Evolutionary conservation across 2,888 invertebrate species (phyloP), one percentile per base, ranked within the genome.

Genomic region (Autographa pulchrina): DNA sequence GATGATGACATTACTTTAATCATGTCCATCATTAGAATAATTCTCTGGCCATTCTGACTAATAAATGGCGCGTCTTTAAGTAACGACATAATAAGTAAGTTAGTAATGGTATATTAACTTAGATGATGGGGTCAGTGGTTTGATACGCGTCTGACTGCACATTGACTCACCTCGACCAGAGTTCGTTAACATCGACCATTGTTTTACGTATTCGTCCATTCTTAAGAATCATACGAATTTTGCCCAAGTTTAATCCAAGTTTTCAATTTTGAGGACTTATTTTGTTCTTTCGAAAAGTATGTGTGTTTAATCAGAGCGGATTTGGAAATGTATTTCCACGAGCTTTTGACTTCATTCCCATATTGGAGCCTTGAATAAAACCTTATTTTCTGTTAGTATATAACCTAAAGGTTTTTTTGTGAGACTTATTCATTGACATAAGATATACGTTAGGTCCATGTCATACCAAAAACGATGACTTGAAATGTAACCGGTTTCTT

Each of bases 101-200:
- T 20, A 20, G 31, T 18, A 14, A 16, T 38, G 56, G 58, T n/a
- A 61, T 31, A 64, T 64, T 38, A 41, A 69, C 54, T 9, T 35
- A 5, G 38, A 66, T 43, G 63, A n/a, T 65, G 38, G 75, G 73
- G 68, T 77, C 74, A 77, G 68, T 64, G 74, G 70, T 73, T 70
- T 63, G 70, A 71, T 65, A 60, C 61, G 70, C 71, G 70, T 70
- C 62, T 59, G 73, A 38, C 65, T 65, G 62, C 75, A 75, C 81
- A 77, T 81, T 91, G 92, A 92, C 81, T 92, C 91, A 91, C 82
- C 79, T 82, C 80, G 78, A 77, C 81, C 68, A 75, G 82, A 89
- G 93, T 90, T 92, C 91, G 86, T 92, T 92, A 87, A 88, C 92
- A 82, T 82, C 72, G 63, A 41, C 82, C 85, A 91, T 93, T 93